phyloP scores from a whole-genome alignment of 2,888 invertebrate genomes.

The Erannis defoliaria region DNA sequence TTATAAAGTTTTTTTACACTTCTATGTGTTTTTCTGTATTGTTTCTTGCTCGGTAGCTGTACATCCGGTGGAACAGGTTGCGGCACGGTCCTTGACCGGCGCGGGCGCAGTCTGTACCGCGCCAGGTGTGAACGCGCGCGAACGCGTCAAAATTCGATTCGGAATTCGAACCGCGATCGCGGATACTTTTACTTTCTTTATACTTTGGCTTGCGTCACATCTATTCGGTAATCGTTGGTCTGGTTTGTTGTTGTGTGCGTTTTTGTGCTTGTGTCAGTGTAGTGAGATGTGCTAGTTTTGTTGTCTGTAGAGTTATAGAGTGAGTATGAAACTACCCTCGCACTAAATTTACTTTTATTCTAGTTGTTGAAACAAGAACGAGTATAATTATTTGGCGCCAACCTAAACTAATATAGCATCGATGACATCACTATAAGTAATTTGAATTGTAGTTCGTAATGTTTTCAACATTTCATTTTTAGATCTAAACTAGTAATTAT shows the following conservation, averaged over 20 bases:
- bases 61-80: slow-evolving; percentile 77
- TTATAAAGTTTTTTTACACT: too few relatives aligned
- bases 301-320: slow-evolving; percentile 23
- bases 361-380: too few relatives aligned
- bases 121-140: slow-evolving; percentile 42
- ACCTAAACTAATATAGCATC: too few relatives aligned
- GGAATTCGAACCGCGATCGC: slow-evolving; percentile 49
- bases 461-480: too few relatives aligned
- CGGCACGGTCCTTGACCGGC: slow-evolving; percentile 73
- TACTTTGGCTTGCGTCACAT: slow-evolving; percentile 57
- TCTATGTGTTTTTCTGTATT: not conserved
- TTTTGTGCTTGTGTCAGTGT: slow-evolving; percentile 33
- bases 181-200: slow-evolving; percentile 65
- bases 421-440: too few relatives aligned
- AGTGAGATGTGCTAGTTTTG: slow-evolving; percentile 34
- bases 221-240: slow-evolving; percentile 48
- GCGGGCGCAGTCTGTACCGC: slow-evolving; percentile 49
- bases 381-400: too few relatives aligned
- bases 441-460: too few relatives aligned
- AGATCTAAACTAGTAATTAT: too few relatives aligned
- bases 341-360: not conserved
- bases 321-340: slow-evolving; percentile 35
- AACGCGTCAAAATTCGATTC: slow-evolving; percentile 51
- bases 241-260: slow-evolving; percentile 28
- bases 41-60: slow-evolving; percentile 10